Evolutionary conservation across 2,888 invertebrate species (phyloP).

Genomic region (Parnassius smintheus): DNA sequence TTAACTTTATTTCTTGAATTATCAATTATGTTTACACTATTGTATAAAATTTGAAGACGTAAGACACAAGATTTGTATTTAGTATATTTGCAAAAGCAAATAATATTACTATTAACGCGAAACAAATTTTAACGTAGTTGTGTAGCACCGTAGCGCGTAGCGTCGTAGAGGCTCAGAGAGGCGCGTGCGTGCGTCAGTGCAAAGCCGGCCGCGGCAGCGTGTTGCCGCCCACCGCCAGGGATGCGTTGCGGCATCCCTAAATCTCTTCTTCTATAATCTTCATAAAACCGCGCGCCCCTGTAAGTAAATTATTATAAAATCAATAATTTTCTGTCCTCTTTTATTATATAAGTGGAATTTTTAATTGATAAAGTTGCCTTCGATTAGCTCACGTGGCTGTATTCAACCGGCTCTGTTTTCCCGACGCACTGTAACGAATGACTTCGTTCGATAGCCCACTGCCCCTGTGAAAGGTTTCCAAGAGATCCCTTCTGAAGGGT

Average conservation of each 20-base stretch:
- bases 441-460: constrained; percentile 79
- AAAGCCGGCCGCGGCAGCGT: constrained; percentile 68
- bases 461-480: constrained; percentile 75
- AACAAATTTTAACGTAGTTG: constrained; percentile 31
- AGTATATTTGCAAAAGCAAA: too few relatives aligned
- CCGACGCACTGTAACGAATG: constrained; percentile 69
- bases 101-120: not conserved
- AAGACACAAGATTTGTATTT: too few relatives aligned
- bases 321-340: constrained; percentile 2
- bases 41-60: too few relatives aligned
- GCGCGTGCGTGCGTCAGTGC: constrained; percentile 68
- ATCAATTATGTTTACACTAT: too few relatives aligned
- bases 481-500: constrained; percentile 65
- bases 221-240: constrained; percentile 64
- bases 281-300: constrained; percentile 73
- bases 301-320: constrained; percentile 49
- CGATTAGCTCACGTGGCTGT: constrained; percentile 67
- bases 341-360: constrained; percentile 28
- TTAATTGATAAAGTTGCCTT: constrained; percentile 45
- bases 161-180: constrained; percentile 44
- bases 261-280: constrained; percentile 45
- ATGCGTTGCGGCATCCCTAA: constrained; percentile 54
- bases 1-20: too few relatives aligned
- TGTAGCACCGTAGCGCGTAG: constrained; percentile 56
- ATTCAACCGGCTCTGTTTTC: constrained; percentile 53